Conservation (phyloP, 2,888 invertebrate species). For the Orchesellides sinensis region DNA sequence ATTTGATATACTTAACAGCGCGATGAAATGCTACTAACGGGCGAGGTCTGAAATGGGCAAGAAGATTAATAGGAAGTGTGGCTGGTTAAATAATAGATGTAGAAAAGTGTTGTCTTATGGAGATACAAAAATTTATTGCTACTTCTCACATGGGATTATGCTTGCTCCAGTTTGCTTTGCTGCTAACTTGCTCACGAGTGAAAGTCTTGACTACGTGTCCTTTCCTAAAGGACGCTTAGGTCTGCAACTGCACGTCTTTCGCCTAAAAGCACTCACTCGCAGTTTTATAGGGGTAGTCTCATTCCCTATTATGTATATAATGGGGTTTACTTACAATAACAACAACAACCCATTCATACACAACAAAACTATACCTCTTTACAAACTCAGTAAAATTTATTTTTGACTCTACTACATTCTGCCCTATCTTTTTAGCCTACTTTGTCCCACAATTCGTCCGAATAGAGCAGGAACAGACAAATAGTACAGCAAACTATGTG, state of each 20-base stretch:
- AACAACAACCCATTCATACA: neutral
- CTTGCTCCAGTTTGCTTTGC: conserved; percentile 38
- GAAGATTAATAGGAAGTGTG: conserved; percentile 21
- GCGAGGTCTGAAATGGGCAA: neutral
- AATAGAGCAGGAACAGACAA: neutral
- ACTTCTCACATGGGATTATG: conserved; percentile 38
- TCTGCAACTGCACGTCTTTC: neutral
- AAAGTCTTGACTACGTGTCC: conserved; percentile 7
- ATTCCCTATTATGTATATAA: no score
- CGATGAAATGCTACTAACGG: conserved; percentile 23
- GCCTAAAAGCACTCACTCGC: no score
- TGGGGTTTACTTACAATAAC: neutral
- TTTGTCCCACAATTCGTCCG: neutral
- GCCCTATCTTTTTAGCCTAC: neutral
- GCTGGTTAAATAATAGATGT: conserved; percentile 23
- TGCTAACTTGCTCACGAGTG: conserved; percentile 23
- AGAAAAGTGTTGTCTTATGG: conserved; percentile 24
- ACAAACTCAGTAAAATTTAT: neutral
- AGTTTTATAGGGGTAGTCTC: no score
- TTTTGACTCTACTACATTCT: neutral
- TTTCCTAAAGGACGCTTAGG: neutral
- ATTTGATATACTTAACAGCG: conserved; percentile 16
- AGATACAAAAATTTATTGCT: conserved; percentile 41
- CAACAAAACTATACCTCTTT: no score
- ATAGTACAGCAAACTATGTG: neutral